Evolutionary conservation across 2,797 vertebrate species (phyloP).

Genomic region (Danionella dracula): DNA sequence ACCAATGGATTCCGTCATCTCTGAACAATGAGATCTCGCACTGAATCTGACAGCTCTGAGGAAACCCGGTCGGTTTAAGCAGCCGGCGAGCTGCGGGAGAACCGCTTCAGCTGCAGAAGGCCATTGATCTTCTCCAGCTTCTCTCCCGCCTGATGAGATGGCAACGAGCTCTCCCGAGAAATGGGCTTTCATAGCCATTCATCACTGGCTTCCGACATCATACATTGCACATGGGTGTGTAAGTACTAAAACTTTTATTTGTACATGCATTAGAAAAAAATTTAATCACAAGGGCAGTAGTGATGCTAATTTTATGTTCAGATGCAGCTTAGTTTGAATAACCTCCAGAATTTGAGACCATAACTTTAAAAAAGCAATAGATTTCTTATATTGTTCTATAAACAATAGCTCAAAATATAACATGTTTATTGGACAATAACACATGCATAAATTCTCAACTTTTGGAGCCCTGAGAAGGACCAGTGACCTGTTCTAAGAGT

Average conservation of each 20-base stretch:
- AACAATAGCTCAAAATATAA: too few relatives aligned
- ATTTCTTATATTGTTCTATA: too few relatives aligned
- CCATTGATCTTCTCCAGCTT: slow-evolving; percentile 32
- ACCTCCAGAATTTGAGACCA: too few relatives aligned
- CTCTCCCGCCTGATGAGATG: not conserved
- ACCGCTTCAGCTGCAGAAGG: slow-evolving; percentile 26
- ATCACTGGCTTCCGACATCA: slow-evolving; percentile 24
- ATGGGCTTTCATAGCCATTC: slow-evolving; percentile 19
- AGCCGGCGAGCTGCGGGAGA: slow-evolving; percentile 5
- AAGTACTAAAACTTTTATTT: not conserved
- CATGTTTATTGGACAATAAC: too few relatives aligned
- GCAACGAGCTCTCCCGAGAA: slow-evolving; percentile 2
- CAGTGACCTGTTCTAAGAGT: too few relatives aligned
- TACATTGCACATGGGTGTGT: not conserved
- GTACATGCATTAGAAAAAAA: not conserved
- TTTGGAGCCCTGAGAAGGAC: too few relatives aligned
- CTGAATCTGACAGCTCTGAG: not conserved
- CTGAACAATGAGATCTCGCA: slow-evolving; percentile 17
- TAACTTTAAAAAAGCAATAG: too few relatives aligned
- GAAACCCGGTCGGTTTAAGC: slow-evolving; percentile 13
- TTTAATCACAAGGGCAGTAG: too few relatives aligned
- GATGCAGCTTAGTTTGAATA: too few relatives aligned
- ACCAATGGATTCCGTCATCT: slow-evolving; percentile 3
- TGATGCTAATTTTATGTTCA: too few relatives aligned
- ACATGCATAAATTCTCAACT: too few relatives aligned